Base-by-base conservation (phyloP, 2,888 invertebrate genomes). In the Mylabris sibirica region DNA sequence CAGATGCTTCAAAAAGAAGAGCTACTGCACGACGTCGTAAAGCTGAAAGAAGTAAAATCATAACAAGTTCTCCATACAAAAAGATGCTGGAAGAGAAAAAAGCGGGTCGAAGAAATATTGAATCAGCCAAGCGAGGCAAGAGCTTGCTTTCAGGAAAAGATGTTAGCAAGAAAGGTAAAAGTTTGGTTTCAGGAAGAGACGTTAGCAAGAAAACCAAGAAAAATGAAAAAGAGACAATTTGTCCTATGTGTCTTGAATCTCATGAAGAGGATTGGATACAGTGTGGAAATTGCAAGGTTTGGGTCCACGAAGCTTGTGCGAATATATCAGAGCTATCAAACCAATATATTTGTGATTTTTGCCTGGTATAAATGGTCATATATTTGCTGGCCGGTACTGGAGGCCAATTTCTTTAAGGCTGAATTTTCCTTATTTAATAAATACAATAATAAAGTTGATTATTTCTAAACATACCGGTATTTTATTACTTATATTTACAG, bases 181-280 rank as follows among this genome's bases (percentile, higher is more conserved):
- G 41, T 14, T 41, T 41, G 5, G n/a, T 11, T 11, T 41, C 41
- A n/a, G 41, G 41, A n/a, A 14, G n/a, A n/a, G 5, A n/a, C 1
- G 41, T 41, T 3, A n/a, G n/a, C n/a, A 41, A 41, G n/a, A 3
- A 41, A n/a, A 41, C 14, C 14, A n/a, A 41, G 1, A 41, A 8
- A 35, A 35, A 35, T 35, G 41, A 41, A n/a, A 41, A 41, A 41
- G 78, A 71, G 80, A 81, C 66, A 66, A 80, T 41, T 35, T 35
- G 35, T 35, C 8, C 11, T 35, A 8, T 35, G 3, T 35, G 35
- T 8, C 35, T 35, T 8, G 35, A 35, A 35, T 35, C 9, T 35
- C 35, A 35, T 35, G 35, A 35, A 6, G 35, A 35, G 11, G 35
- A 35, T 35, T 35, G 35, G 35, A 35, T 35, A 35, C 35, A 35